A percentile compares a stretch with the other conserved stretches of the same genome.
Evolutionary conservation across 2,113 vertebrate genomes (phyloP).

Genomic region (Melanostigma gelatinosum): DNA sequence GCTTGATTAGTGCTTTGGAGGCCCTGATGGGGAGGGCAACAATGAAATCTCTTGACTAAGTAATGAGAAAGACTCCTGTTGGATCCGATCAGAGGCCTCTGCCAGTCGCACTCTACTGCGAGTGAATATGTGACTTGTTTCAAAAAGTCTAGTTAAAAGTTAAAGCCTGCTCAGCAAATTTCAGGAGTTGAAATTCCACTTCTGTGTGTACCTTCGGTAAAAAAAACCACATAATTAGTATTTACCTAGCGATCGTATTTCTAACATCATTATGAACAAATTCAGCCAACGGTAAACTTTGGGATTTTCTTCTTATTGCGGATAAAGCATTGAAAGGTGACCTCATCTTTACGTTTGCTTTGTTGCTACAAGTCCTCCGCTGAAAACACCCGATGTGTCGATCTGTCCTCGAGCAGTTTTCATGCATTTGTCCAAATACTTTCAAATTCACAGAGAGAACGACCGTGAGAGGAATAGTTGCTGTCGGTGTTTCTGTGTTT

Average conservation of each 20-base stretch:
- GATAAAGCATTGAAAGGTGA: not conserved
- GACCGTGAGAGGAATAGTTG: not conserved
- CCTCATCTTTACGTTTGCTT: not conserved
- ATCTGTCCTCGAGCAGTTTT: not conserved
- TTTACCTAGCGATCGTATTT: constrained; percentile 11
- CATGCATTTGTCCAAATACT: not conserved
- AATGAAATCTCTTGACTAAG: constrained; percentile 44
- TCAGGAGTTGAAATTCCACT: constrained; percentile 5
- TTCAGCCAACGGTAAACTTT: not conserved
- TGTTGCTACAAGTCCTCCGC: not conserved
- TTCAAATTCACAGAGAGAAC: not conserved
- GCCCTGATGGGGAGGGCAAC: constrained; percentile 24
- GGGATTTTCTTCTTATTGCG: not conserved
- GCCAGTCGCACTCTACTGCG: not conserved
- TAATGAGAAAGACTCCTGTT: constrained; percentile 13
- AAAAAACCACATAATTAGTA: constrained; percentile 2
- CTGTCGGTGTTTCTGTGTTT: rapidly evolving
- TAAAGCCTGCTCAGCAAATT: not conserved
- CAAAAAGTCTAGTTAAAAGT: not conserved
- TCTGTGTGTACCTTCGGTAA: not conserved
- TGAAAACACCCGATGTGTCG: not conserved
- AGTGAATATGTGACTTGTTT: not conserved
- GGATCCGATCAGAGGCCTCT: constrained; percentile 3
- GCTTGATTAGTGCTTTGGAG: constrained; percentile 54
- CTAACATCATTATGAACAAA: not conserved